Evolutionary conservation across 2,797 vertebrate species (phyloP), one percentile per base, ranked within the genome.

Genomic region (Platalea minor): DNA sequence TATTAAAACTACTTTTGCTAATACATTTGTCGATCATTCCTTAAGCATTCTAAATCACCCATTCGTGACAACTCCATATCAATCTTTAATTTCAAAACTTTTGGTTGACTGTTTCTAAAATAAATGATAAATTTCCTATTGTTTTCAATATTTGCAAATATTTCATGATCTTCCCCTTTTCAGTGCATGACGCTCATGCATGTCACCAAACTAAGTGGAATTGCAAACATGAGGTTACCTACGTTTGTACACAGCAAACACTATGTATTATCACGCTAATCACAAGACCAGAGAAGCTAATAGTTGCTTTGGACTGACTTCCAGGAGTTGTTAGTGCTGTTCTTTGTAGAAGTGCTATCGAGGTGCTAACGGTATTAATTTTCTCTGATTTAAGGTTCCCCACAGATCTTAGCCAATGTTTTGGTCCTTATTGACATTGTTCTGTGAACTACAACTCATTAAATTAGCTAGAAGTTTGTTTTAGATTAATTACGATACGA

Each of bases 191-290:
- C 53, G 19, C 18, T 54, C 29, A 31, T 18, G 9, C 16, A 7
- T 9, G 4, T 51, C 35, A 43, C 29, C 26, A n/a, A 5, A 45
- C 37, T 5, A 16, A 0, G 0, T 11, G 35, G 60, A 51, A 37
- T 11, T 54, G 33, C 46, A 51, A 83, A 41, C 6, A 18, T 1
- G 3, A 24, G 3, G 19, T 65, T 50, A 39, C 33, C 19, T 16
- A 13, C 1, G 0, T 43, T n/a, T 61, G 26, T 7, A 39, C 31
- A 7, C 43, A 35, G 63, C 43, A 54, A 56, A 23, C 35, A 19
- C 23, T 11, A 10, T 1, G 9, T 35, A 4, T 41, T 64, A 31
- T 24, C 72, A 28, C 3, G 37, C 17, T 15, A 50, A 46, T 37
- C 41, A 7, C 2, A 11, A 50, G 9, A 46, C 29, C 24, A 35